These are phyloP conservation scores for Leptarthrus brevirostris DNA, from an alignment of 2,888 invertebrate genomes.

Conservation along the genomic window DNA sequence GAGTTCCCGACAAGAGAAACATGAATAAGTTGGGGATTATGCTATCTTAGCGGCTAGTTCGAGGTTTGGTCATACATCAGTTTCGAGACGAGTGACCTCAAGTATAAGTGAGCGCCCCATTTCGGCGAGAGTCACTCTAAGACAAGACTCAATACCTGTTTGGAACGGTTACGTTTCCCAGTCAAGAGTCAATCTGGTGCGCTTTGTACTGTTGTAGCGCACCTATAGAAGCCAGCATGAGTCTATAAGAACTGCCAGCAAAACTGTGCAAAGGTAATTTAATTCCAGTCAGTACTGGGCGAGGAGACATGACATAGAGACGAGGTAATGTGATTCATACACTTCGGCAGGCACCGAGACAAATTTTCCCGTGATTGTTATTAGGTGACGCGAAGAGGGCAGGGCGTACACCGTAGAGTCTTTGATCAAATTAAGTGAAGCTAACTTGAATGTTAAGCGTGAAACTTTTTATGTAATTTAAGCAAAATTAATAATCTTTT, in stretches of 20 bases:
- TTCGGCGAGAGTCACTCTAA: slow-evolving; percentile 22
- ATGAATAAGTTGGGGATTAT: slow-evolving; percentile 13
- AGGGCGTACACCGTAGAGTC: no score
- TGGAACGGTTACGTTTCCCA: background rate
- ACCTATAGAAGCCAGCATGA: background rate
- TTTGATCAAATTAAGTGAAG: no score
- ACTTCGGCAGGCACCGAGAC: background rate
- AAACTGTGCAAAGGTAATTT: background rate
- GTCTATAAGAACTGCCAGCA: background rate
- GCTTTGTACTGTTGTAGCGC: background rate
- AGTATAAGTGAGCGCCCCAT: slow-evolving; percentile 38
- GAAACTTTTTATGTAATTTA: no score
- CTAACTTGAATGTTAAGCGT: no score
- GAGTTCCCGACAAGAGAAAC: background rate
- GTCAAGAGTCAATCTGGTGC: background rate
- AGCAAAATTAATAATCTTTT: no score
- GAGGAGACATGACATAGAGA: background rate
- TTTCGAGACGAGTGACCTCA: slow-evolving; percentile 31
- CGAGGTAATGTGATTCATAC: slow-evolving; percentile 4
- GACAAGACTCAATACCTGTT: slow-evolving; percentile 18
- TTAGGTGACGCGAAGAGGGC: no score
- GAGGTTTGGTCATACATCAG: slow-evolving; percentile 2
- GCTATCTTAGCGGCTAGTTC: slow-evolving; percentile 6
- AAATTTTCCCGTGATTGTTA: background rate
- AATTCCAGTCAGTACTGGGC: background rate